These are phyloP conservation scores for Xanthorhoe spadicearia DNA, from an alignment of 2,888 invertebrate species.

Conservation along the genomic window DNA sequence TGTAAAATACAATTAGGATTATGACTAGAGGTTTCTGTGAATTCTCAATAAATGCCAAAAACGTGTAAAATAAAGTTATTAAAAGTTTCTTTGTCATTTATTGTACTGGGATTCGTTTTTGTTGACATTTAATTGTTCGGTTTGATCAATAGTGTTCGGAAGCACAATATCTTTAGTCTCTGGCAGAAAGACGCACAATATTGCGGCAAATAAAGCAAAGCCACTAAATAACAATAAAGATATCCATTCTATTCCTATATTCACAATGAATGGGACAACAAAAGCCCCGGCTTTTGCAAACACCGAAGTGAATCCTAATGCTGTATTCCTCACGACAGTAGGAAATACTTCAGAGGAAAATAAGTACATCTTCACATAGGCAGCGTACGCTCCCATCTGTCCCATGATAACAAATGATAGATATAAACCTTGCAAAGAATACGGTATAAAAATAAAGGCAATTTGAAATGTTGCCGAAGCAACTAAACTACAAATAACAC, in stretches of 20 bases:
- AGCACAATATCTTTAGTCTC: conserved; percentile 73
- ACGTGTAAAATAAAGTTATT: conserved; percentile 17
- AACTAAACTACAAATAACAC: conserved; percentile 60
- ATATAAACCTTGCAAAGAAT: conserved; percentile 64
- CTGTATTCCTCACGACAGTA: conserved; percentile 91
- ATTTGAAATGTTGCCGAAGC: conserved; percentile 64
- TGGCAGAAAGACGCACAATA: conserved; percentile 69
- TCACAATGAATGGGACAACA: conserved; percentile 87
- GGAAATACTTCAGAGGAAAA: conserved; percentile 92
- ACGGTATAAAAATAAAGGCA: conserved; percentile 67
- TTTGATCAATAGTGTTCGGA: conserved; percentile 69
- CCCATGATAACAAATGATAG: conserved; percentile 89
- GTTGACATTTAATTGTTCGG: conserved; percentile 48
- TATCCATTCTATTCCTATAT: conserved; percentile 75
- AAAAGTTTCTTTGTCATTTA: conserved; percentile 13
- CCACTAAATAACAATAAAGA: conserved; percentile 70
- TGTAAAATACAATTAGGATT: conserved; percentile 4
- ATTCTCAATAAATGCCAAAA: conserved; percentile 62
- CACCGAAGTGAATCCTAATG: conserved; percentile 89
- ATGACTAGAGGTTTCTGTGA: conserved; percentile 49
- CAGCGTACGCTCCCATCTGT: conserved; percentile 89
- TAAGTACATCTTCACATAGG: conserved; percentile 88
- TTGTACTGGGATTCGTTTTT: conserved; percentile 7
- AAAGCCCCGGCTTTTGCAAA: conserved; percentile 89
- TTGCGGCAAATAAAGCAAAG: conserved; percentile 64